Evolutionary conservation across 2,113 vertebrate genomes (phyloP), one percentile per base, ranked within the genome.

Genomic region (Epinephelus moara): DNA sequence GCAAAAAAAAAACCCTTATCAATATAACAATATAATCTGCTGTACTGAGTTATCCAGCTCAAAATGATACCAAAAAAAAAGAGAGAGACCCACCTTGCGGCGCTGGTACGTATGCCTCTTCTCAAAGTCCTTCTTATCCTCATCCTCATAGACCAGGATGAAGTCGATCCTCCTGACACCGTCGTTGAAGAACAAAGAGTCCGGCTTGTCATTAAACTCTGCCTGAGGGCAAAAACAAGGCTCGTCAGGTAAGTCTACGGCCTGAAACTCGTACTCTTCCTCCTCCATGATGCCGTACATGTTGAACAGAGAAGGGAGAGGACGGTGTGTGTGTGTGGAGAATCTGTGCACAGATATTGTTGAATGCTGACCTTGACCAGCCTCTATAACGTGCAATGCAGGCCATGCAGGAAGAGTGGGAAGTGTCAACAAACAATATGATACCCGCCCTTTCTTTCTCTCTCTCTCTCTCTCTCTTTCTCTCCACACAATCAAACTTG

Each of bases 91-190:
- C 21, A 98, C 98, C 93, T 93, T 97, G 68, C 95, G 95, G 27
- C 95, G 94, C 83, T 93, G 94, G 86, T 85, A 90, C 0, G 70
- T 59, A 59, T 92, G 94, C 49, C 92, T 96, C 91, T 97, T 98
- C 27, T 95, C 96, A 85, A 88, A 94, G 0, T 95, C 95, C 88
- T 96, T 97, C 88, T 91, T 96, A 8, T 91, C 95, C 89, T 98
- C 98, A 88, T 99, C 97, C 89, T 98, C 98, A 70, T 99, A 98
- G 2, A 96, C 98, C 37, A 99, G 93, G 85, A 99, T 89, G 87
- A 97, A 99, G 91, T 99, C 98, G 18, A 99, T 96, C 87, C 96
- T 94, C 91, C 97, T 88, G 42, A 95, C 93, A 15, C 97, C 97
- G 7, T 99, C 98, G 0, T 95, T 97, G 90, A 99, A 99, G 93